phyloP scores from a whole-genome alignment of 2,113 vertebrate species.

The Aix galericulata region DNA sequence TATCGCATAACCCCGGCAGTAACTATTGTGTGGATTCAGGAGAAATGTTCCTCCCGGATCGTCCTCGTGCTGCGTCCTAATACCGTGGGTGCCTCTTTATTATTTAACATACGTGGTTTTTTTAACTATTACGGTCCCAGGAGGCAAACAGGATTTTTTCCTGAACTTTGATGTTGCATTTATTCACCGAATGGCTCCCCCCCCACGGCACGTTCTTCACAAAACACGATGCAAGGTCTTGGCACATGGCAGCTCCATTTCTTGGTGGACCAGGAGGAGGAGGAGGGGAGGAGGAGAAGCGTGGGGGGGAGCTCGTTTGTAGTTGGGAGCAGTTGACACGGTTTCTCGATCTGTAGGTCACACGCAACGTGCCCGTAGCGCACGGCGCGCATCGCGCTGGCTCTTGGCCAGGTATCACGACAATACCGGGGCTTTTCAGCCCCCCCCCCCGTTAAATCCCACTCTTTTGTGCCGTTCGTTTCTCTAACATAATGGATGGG shows the following conservation, averaged over 20 bases:
- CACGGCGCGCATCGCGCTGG: not conserved
- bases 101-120: not conserved
- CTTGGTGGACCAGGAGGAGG: conserved; percentile 52
- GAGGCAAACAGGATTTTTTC: not conserved
- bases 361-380: conserved; percentile 37
- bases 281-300: not conserved
- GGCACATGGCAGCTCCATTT: conserved; percentile 40
- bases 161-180: not conserved
- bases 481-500: not conserved
- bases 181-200: not conserved
- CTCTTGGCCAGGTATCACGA: conserved; percentile 26
- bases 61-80: not conserved
- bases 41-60: not conserved
- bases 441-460: not conserved
- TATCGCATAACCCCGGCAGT: not conserved
- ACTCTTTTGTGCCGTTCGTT: conserved; percentile 12
- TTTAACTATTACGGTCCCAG: not conserved
- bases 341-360: conserved; percentile 77
- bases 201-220: not conserved
- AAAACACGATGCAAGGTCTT: conserved; percentile 5
- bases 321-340: conserved; percentile 73
- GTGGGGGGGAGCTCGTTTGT: conserved; percentile 30
- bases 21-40: not conserved
- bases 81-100: not conserved
- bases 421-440: not conserved